A percentile compares a stretch with the other conserved stretches of the same genome.
Conservation (phyloP, 1,140 invertebrate species). For the Drosophila orosa region DNA sequence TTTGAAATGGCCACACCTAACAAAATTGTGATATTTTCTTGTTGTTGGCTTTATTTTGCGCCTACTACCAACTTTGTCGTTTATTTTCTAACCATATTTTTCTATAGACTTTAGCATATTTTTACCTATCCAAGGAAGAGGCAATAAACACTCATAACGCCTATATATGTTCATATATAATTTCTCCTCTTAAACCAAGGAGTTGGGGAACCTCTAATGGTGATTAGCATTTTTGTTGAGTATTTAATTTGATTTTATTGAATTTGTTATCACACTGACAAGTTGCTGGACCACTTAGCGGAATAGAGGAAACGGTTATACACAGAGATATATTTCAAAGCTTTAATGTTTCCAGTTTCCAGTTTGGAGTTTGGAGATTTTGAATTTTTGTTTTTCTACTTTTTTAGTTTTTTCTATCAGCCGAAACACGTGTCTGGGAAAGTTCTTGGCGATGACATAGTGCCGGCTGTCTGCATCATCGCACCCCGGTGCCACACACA, state of each 20-base stretch:
- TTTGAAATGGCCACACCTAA: constrained; percentile 82
- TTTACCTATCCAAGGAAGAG: constrained; percentile 24
- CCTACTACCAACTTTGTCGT: constrained; percentile 70
- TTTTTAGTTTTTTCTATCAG: neutral
- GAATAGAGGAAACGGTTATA: constrained; percentile 48
- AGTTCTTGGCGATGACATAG: constrained; percentile 56
- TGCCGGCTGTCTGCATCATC: constrained; percentile 60
- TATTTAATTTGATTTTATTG: constrained; percentile 82
- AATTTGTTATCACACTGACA: constrained; percentile 77
- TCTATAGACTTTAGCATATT: constrained; percentile 22
- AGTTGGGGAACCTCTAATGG: constrained; percentile 22
- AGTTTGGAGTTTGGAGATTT: constrained; percentile 37
- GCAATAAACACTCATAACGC: constrained; percentile 15
- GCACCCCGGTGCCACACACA: constrained; percentile 27
- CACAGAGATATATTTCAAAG: constrained; percentile 31
- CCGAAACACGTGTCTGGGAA: constrained; percentile 42
- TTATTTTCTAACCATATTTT: constrained; percentile 28
- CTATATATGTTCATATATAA: constrained; percentile 4
- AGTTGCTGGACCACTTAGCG: constrained; percentile 77
- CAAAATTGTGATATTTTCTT: constrained; percentile 59
- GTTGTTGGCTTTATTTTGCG: constrained; percentile 55
- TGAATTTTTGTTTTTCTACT: neutral
- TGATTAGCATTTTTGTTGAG: constrained; percentile 80
- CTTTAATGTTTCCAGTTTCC: constrained; percentile 65
- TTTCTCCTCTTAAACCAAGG: constrained; percentile 9